Conservation (phyloP, 2,797 vertebrate species). For the Apogon hyalosoma region DNA sequence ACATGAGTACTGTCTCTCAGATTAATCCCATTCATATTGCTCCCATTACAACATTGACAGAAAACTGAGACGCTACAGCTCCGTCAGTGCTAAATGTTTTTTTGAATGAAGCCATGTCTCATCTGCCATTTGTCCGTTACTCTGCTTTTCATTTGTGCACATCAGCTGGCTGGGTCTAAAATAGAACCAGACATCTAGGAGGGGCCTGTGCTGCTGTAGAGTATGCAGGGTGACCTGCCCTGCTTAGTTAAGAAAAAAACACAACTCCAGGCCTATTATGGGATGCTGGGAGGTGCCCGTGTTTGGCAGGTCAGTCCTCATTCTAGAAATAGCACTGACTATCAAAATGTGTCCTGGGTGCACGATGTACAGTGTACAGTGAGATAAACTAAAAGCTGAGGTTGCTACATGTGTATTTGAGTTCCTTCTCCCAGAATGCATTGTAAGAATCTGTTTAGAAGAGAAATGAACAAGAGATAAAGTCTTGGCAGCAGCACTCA, state of each 20-base stretch:
- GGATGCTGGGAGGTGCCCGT: conserved; percentile 57
- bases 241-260: conserved; percentile 33
- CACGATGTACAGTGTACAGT: conserved; percentile 7
- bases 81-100: neutral
- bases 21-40: neutral
- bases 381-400: neutral
- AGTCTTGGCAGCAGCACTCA: conserved; percentile 33
- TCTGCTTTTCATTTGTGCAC: conserved; percentile 32
- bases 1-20: neutral
- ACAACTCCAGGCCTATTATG: conserved; percentile 57
- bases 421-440: conserved; percentile 22
- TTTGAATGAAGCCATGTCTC: conserved; percentile 6
- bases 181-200: conserved; percentile 58
- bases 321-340: conserved; percentile 58
- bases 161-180: conserved; percentile 59
- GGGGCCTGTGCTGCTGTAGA: conserved; percentile 32
- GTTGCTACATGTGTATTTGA: neutral
- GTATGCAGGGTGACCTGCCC: conserved; percentile 40
- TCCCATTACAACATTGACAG: conserved; percentile 4
- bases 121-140: conserved; percentile 24
- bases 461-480: conserved; percentile 49
- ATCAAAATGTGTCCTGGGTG: conserved; percentile 36
- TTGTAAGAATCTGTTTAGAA: conserved; percentile 41
- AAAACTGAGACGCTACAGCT: conserved; percentile 11
- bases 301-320: conserved; percentile 67